These are phyloP conservation scores for Willowsia nigromaculata DNA, from an alignment of 2,888 invertebrate genomes.

Conservation along the genomic window DNA sequence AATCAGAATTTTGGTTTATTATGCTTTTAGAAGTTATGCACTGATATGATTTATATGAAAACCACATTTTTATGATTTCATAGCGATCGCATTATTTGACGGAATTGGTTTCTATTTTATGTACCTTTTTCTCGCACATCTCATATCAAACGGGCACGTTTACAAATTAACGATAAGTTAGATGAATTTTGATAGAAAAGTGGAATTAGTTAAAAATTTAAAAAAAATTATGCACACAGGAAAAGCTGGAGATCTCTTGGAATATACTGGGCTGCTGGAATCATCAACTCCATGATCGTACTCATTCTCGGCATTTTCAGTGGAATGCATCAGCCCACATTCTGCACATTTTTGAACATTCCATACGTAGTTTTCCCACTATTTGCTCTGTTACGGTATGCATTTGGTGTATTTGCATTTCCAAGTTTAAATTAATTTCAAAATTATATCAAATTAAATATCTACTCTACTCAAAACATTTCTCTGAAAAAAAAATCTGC, in stretches of 20 bases:
- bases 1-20: neutral
- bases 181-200: too few relatives aligned
- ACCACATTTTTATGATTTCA: neutral
- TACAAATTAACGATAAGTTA: neutral
- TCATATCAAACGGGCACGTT: constrained; percentile 74
- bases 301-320: constrained; percentile 72
- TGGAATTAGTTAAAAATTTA: too few relatives aligned
- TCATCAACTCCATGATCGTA: constrained; percentile 78
- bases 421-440: too few relatives aligned
- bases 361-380: constrained; percentile 77
- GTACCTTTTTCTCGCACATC: constrained; percentile 75
- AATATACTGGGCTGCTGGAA: constrained; percentile 75
- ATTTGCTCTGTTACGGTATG: constrained; percentile 70
- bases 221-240: too few relatives aligned
- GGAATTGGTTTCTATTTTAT: constrained; percentile 76
- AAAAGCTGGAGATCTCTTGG: constrained; percentile 76
- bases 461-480: too few relatives aligned
- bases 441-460: too few relatives aligned
- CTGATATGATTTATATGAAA: neutral
- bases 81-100: constrained; percentile 77
- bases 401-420: too few relatives aligned
- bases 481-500: too few relatives aligned
- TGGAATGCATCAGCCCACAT: constrained; percentile 76
- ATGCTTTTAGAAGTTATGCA: neutral
- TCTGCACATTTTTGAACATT: constrained; percentile 76